phyloP scores from a whole-genome alignment of 2,797 vertebrate species.

The Ciconia nigra region DNA sequence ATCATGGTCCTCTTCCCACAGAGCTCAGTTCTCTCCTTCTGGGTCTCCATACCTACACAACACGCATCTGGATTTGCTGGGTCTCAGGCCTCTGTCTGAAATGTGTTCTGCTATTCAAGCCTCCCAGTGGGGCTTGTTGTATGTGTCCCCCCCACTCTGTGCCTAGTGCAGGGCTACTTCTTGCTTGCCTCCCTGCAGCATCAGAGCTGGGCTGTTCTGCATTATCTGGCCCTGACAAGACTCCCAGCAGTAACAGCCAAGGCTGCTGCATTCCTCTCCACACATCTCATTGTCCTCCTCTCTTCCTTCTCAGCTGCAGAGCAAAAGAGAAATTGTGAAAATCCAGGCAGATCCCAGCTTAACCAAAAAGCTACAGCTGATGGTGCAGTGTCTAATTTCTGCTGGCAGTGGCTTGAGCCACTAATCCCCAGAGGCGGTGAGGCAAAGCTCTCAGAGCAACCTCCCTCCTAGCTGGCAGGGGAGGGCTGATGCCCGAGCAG shows the following conservation, averaged over 20 bases:
- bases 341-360: not conserved
- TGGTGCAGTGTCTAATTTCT: not conserved
- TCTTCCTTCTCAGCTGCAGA: not conserved
- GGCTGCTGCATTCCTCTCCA: not conserved
- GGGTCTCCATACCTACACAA: not conserved
- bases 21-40: not conserved
- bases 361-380: not conserved
- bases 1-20: not conserved
- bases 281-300: not conserved
- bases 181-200: not conserved
- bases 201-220: not conserved
- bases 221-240: not conserved
- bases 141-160: accelerated
- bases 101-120: not conserved
- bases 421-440: not conserved
- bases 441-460: not conserved
- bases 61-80: not conserved
- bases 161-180: not conserved
- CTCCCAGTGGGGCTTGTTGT: not conserved
- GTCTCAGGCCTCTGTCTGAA: not conserved
- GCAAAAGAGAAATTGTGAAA: not conserved
- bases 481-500: not conserved
- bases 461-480: not conserved
- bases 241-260: not conserved
- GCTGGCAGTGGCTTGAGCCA: not conserved